A percentile compares a stretch with the other conserved stretches of the same genome.
These are phyloP conservation scores for Nomada ferruginata DNA, from an alignment of 2,888 invertebrate genomes.

Conservation along the genomic window DNA sequence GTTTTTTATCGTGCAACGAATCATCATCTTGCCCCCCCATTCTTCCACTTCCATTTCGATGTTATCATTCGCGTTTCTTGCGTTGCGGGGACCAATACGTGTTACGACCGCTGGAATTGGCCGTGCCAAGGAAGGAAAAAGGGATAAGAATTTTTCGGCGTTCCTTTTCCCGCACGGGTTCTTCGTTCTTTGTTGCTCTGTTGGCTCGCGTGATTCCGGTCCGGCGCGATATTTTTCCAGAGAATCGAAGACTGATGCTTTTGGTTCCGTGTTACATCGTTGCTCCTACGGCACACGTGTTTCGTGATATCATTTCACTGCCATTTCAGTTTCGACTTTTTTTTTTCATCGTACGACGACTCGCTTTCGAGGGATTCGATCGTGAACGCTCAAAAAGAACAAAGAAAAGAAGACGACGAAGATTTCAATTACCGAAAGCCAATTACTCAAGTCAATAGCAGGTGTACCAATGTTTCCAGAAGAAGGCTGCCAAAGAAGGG, in stretches of 20 bases:
- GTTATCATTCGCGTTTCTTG: constrained; percentile 34
- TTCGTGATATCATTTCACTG: constrained; percentile 47
- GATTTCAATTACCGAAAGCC: not conserved
- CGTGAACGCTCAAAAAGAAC: not conserved
- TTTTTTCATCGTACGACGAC: not conserved
- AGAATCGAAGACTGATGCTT: constrained; percentile 67
- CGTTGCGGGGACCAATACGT: constrained; percentile 50
- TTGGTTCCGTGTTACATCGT: constrained; percentile 37
- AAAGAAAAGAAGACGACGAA: not conserved
- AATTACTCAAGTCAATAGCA: constrained; percentile 1
- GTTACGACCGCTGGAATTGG: constrained; percentile 15
- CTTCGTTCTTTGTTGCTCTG: constrained; percentile 9
- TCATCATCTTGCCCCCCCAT: not conserved
- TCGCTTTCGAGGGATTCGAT: not conserved
- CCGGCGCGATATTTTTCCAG: constrained; percentile 38
- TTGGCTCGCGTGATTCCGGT: constrained; percentile 35
- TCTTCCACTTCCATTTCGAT: not conserved
- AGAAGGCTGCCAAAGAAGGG: constrained; percentile 8
- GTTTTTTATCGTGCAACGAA: constrained; percentile 44
- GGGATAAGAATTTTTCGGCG: not conserved
- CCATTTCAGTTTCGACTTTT: constrained; percentile 20
- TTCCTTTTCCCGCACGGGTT: not conserved
- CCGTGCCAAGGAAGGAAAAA: constrained; percentile 1
- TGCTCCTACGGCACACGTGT: constrained; percentile 9
- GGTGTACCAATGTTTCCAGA: not conserved